Percentiles rank a stretch among this genome's conserved stretches.
Conservation (phyloP, 2,797 vertebrate genomes). For the Cryptoprocta ferox region DNA sequence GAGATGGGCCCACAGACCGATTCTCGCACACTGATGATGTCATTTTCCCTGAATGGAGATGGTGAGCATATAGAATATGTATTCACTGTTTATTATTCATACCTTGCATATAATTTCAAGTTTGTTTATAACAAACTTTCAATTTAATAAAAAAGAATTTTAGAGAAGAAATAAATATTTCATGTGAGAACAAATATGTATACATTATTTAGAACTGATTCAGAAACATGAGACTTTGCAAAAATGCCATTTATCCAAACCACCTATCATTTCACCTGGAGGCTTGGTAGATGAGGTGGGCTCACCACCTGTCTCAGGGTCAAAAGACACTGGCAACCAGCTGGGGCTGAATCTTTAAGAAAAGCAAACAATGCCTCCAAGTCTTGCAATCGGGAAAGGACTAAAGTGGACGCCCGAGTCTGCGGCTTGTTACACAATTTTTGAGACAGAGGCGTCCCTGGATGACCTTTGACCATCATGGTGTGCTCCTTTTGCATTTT, state of each 20-base stretch:
- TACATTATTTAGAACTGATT: neutral
- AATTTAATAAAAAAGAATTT: neutral
- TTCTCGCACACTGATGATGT: too few relatives aligned
- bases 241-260: neutral
- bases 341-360: too few relatives aligned
- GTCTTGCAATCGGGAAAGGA: neutral
- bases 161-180: neutral
- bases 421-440: neutral
- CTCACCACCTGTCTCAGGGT: accelerated
- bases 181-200: neutral
- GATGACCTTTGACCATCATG: neutral
- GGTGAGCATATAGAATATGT: accelerated
- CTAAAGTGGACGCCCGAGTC: neutral
- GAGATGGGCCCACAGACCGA: neutral
- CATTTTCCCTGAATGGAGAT: neutral
- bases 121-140: neutral
- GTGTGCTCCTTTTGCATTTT: neutral
- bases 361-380: neutral
- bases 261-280: neutral
- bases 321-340: neutral
- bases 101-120: neutral
- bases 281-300: neutral
- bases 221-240: neutral
- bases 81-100: neutral
- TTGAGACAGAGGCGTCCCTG: neutral